Percentiles rank a stretch among this genome's conserved stretches.
Evolutionary conservation across 2,113 vertebrate genomes (phyloP).

Genomic region (Apistogramma diplotaenia): DNA sequence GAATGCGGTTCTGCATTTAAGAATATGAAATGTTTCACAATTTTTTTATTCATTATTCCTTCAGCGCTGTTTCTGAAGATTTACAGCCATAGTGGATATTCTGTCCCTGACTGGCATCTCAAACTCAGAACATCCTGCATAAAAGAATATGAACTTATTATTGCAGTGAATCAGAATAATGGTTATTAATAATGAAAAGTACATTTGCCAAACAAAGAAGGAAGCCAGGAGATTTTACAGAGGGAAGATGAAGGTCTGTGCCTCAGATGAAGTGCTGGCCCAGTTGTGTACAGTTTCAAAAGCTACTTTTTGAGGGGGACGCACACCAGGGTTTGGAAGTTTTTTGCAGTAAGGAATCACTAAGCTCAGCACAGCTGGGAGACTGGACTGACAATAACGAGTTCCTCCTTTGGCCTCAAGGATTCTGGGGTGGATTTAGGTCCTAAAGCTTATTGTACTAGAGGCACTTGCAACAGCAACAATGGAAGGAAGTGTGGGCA

Average conservation of each 20-base stretch:
- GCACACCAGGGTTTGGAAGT: neutral
- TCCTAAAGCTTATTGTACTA: neutral
- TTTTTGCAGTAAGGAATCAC: neutral
- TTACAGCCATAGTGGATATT: neutral
- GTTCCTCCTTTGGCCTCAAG: neutral
- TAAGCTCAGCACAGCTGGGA: neutral
- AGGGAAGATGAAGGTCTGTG: neutral
- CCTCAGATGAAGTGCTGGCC: neutral
- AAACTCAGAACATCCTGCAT: neutral
- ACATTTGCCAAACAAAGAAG: neutral
- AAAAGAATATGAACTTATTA: neutral
- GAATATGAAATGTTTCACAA: neutral
- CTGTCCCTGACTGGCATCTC: neutral
- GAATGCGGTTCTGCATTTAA: neutral
- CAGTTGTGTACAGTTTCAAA: neutral
- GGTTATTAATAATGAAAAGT: neutral
- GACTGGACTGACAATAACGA: neutral
- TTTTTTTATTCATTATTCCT: no score
- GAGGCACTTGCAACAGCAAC: neutral
- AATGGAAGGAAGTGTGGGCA: neutral
- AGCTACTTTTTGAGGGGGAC: neutral
- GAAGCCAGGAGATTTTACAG: neutral
- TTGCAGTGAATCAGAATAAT: neutral
- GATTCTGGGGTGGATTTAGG: neutral
- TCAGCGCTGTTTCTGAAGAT: neutral